Conservation (phyloP, 2,113 vertebrate genomes). For the Plestiodon gilberti region DNA sequence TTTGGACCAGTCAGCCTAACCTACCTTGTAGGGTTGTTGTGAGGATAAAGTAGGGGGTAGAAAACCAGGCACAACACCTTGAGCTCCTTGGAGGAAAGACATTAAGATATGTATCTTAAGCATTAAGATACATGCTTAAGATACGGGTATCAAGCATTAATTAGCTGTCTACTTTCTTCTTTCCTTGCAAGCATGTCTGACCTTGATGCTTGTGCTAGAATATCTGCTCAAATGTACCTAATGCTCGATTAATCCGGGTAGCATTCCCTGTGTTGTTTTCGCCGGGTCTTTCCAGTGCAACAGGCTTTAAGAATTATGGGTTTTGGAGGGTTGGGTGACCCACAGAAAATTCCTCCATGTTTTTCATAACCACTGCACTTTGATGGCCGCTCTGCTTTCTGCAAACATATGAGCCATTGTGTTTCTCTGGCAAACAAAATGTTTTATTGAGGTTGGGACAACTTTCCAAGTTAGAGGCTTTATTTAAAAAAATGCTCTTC, state of each 20-base stretch:
- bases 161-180: not conserved
- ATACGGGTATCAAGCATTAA: too few relatives aligned
- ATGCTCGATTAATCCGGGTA: constrained; percentile 8
- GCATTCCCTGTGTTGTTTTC: constrained; percentile 8
- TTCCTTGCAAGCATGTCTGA: not conserved
- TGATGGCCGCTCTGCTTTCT: not conserved
- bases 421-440: not conserved
- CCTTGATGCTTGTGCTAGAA: constrained; percentile 26
- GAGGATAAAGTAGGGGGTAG: too few relatives aligned
- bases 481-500: not conserved
- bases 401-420: not conserved
- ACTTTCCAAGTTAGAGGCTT: not conserved
- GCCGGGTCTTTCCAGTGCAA: constrained; percentile 6
- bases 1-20: too few relatives aligned
- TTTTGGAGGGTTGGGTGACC: not conserved
- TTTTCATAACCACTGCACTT: not conserved
- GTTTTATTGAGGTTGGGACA: not conserved
- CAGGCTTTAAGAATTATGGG: constrained; percentile 12
- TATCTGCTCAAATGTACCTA: constrained; percentile 9
- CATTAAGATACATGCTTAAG: too few relatives aligned
- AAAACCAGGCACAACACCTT: too few relatives aligned
- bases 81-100: too few relatives aligned
- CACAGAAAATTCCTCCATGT: not conserved
- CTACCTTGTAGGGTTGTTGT: too few relatives aligned
- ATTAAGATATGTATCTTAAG: too few relatives aligned